Conservation (phyloP, 2,797 vertebrate species). For the Aulostomus chinensis region DNA sequence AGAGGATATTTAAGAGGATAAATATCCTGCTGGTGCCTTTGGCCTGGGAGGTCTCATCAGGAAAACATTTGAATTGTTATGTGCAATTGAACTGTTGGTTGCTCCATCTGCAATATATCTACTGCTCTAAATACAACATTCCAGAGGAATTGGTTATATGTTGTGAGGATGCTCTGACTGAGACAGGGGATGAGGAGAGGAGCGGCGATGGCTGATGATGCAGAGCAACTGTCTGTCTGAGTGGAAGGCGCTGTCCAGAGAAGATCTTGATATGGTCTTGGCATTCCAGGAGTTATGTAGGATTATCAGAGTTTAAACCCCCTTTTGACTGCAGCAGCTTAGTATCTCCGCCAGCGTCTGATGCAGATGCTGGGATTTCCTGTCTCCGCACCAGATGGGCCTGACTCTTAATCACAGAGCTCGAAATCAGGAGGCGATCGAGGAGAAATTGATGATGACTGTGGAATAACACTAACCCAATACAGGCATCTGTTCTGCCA, state of each 20-base stretch:
- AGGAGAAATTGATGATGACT: conserved; percentile 80
- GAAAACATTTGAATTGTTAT: conserved; percentile 36
- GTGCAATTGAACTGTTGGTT: conserved; percentile 42
- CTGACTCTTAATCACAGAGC: conserved; percentile 79
- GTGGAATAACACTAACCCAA: conserved; percentile 75
- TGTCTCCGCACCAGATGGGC: conserved; percentile 81
- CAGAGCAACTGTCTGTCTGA: conserved; percentile 11
- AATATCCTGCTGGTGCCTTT: conserved; percentile 26
- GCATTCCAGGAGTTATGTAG: conserved; percentile 77
- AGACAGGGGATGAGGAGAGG: conserved; percentile 36
- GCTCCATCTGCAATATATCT: conserved; percentile 42
- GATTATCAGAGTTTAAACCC: conserved; percentile 71
- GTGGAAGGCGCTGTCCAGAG: conserved; percentile 41
- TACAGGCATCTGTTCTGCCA: conserved; percentile 76
- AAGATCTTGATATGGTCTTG: conserved; percentile 54
- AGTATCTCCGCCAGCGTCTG: conserved; percentile 74
- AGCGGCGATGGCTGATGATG: conserved; percentile 24
- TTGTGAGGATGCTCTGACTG: conserved; percentile 50
- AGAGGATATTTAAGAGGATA: conserved; percentile 25
- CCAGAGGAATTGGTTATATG: conserved; percentile 64
- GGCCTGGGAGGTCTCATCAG: conserved; percentile 39
- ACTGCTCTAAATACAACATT: conserved; percentile 70
- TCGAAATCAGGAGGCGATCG: conserved; percentile 78
- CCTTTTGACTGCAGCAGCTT: conserved; percentile 67
- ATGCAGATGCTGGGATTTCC: conserved; percentile 80